These are phyloP conservation scores for Molossus alvarezi DNA, from an alignment of 2,797 vertebrate genomes.

Conservation along the genomic window DNA sequence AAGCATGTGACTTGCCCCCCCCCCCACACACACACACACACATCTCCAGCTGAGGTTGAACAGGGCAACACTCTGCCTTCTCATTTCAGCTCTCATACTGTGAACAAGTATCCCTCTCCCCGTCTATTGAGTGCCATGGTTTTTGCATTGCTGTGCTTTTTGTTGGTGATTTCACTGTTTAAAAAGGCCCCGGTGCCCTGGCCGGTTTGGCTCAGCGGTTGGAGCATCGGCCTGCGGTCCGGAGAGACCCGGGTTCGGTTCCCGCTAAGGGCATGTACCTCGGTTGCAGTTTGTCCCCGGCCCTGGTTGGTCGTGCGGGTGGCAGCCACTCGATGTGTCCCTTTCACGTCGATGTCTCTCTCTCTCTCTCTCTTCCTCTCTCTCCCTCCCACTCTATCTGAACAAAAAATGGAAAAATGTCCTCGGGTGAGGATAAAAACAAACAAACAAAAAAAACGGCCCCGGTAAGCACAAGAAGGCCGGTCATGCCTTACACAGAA, in stretches of 20 bases:
- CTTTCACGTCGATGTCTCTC: too few species aligned
- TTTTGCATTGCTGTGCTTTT: not conserved
- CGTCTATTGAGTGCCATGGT: not conserved
- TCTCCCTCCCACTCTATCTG: too few species aligned
- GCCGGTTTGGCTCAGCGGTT: too few species aligned
- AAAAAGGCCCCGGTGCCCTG: not conserved
- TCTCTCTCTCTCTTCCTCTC: too few species aligned
- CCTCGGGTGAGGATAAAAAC: too few species aligned
- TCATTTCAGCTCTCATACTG: not conserved
- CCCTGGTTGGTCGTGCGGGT: too few species aligned
- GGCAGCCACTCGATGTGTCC: too few species aligned
- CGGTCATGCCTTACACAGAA: not conserved
- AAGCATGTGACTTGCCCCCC: not conserved
- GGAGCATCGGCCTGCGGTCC: too few species aligned
- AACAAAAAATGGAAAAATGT: too few species aligned
- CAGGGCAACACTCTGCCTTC: not conserved
- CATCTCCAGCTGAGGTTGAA: not conserved
- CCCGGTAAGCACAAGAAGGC: not conserved
- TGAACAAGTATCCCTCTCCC: not conserved
- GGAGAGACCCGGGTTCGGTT: too few species aligned
- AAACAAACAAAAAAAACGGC: not conserved
- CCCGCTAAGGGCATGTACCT: too few species aligned
- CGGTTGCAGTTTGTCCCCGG: too few species aligned
- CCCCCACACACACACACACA: not conserved
- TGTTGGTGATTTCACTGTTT: not conserved